These are phyloP conservation scores for Leptocoma aspasia DNA, from an alignment of 2,113 vertebrate genomes.

Conservation along the genomic window DNA sequence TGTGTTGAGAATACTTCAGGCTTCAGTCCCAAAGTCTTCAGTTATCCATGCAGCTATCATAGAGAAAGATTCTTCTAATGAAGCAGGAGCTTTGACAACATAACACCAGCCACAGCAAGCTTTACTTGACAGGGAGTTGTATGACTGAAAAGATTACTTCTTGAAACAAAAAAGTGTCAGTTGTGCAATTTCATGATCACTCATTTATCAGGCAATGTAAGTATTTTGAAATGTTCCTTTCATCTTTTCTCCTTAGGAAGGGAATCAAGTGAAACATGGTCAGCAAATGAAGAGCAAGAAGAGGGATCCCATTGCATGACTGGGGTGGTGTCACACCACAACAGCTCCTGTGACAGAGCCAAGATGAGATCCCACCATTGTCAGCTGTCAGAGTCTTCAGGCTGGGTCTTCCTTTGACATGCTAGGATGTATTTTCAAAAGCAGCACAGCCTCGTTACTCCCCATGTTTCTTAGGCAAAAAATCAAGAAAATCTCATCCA, in stretches of 20 bases:
- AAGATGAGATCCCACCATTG: background rate
- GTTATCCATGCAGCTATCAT: background rate
- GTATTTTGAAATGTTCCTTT: background rate
- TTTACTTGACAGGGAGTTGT: background rate
- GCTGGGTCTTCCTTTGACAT: background rate
- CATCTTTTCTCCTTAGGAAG: background rate
- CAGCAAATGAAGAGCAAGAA: background rate
- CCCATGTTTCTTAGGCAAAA: background rate
- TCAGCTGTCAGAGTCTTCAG: background rate
- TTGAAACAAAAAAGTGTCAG: background rate
- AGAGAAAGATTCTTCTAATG: background rate
- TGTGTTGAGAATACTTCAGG: background rate
- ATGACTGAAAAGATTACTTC: background rate
- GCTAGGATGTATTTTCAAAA: background rate
- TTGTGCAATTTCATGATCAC: background rate
- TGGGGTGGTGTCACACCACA: background rate
- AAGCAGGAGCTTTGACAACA: background rate
- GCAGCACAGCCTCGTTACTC: background rate
- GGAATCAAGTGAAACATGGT: background rate
- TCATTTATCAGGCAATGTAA: background rate
- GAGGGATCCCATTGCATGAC: background rate
- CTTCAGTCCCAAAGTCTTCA: slow-evolving; percentile 12
- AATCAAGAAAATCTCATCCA: background rate
- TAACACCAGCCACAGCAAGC: background rate
- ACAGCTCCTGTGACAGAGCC: background rate